phyloP scores from a whole-genome alignment of 64 coral and sea anemone species.

The Orbicella faveolata region DNA sequence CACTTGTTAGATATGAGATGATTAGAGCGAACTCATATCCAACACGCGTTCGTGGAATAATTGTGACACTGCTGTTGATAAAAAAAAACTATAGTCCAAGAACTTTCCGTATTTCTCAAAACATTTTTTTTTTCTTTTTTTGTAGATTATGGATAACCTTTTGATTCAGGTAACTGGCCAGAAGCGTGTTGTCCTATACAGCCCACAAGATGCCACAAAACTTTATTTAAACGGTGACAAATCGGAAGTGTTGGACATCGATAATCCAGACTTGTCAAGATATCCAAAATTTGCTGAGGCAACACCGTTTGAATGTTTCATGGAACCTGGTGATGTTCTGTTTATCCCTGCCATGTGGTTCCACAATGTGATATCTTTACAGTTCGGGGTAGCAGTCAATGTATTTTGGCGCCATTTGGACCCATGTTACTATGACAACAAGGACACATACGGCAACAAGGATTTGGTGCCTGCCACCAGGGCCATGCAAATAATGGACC shows the following conservation, averaged over 20 bases:
- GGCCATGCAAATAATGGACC: slow-evolving; percentile 91
- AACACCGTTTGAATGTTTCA: slow-evolving; percentile 52
- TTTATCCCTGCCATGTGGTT: slow-evolving; percentile 94
- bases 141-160: slow-evolving; percentile 94
- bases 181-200: slow-evolving; percentile 81
- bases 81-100: too few relatives aligned
- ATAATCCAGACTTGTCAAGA: slow-evolving; percentile 64
- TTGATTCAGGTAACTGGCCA: slow-evolving; percentile 77
- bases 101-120: too few relatives aligned
- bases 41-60: too few relatives aligned
- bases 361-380: slow-evolving; percentile 86
- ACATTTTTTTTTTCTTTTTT: not conserved
- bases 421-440: slow-evolving; percentile 61
- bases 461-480: slow-evolving; percentile 79
- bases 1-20: too few relatives aligned
- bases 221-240: slow-evolving; percentile 91
- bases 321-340: slow-evolving; percentile 81
- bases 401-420: slow-evolving; percentile 93
- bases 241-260: slow-evolving; percentile 82
- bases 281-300: slow-evolving; percentile 75
- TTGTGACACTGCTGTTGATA: too few relatives aligned
- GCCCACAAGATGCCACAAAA: slow-evolving; percentile 76
- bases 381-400: slow-evolving; percentile 94
- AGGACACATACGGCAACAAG: slow-evolving; percentile 88
- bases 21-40: too few relatives aligned